Evolutionary conservation across 53 echinoderm and acorn worm species (phyloP).

Genomic region (Arbacia lixula): DNA sequence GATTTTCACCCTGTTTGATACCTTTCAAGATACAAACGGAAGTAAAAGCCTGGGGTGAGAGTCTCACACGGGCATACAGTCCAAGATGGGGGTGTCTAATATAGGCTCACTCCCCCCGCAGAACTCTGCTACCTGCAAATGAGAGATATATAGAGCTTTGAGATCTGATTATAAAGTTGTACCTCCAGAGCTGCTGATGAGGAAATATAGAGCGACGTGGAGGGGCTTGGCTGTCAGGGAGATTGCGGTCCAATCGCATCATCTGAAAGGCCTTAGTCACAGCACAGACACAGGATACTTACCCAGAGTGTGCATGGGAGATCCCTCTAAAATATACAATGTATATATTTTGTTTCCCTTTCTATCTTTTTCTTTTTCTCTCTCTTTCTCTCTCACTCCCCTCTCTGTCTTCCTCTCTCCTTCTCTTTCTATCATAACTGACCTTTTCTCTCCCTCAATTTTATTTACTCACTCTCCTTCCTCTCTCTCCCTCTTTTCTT

Average conservation of each 20-base stretch:
- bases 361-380: not conserved
- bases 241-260: conserved; percentile 28
- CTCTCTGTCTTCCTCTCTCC: not conserved
- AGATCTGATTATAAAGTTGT: conserved; percentile 52
- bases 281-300: conserved; percentile 2
- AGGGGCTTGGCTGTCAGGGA: conserved; percentile 44
- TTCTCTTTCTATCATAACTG: not conserved
- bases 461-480: no score
- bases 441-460: no score
- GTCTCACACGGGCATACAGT: no score
- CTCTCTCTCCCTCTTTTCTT: no score
- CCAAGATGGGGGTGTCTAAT: no score
- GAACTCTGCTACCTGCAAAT: conserved; percentile 47
- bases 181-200: conserved; percentile 25
- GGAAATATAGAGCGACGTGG: conserved; percentile 50
- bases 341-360: no score
- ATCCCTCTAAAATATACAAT: not conserved
- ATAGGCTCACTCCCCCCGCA: no score
- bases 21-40: no score
- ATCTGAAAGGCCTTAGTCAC: conserved; percentile 34
- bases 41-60: no score
- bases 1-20: no score
- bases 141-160: conserved; percentile 40
- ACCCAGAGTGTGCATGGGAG: not conserved
- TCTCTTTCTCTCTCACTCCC: not conserved